A percentile compares a stretch with the other conserved stretches of the same genome.
phyloP scores from a whole-genome alignment of 2,888 invertebrate genomes.

The Cyrtodaria siliqua region DNA sequence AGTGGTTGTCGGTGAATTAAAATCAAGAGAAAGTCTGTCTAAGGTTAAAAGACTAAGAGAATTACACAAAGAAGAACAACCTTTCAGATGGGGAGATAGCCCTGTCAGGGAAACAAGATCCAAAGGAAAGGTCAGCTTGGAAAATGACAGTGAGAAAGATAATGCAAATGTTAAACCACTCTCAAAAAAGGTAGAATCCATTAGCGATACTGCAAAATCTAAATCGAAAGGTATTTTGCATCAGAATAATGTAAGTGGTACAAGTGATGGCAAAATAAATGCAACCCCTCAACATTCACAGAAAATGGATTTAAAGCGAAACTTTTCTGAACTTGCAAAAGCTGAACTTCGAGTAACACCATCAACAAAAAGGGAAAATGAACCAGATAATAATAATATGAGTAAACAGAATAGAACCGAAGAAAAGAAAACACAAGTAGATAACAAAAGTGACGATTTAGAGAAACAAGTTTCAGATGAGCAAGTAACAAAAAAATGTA shows the following conservation, averaged over 20 bases:
- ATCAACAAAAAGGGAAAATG: too few relatives aligned
- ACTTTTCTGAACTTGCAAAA: too few relatives aligned
- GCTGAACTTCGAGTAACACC: too few relatives aligned
- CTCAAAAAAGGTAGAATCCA: neutral
- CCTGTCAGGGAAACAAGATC: slow-evolving; percentile 17
- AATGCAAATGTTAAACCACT: neutral
- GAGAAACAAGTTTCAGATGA: neutral
- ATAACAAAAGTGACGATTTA: neutral
- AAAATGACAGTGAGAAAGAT: neutral
- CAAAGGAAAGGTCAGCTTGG: neutral
- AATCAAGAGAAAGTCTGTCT: neutral
- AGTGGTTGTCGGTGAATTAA: neutral
- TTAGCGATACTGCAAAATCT: slow-evolving; percentile 1
- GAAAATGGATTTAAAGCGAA: neutral
- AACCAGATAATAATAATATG: too few relatives aligned
- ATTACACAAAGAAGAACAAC: slow-evolving; percentile 28
- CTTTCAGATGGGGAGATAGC: slow-evolving; percentile 49
- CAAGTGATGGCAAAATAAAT: too few relatives aligned
- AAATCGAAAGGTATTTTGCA: neutral
- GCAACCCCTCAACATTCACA: neutral
- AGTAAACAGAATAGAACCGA: neutral
- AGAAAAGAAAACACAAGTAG: neutral
- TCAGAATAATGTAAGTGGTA: neutral
- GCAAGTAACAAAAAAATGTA: slow-evolving; percentile 19
- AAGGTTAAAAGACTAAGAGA: slow-evolving; percentile 19